These are phyloP conservation scores for Scaptomyza montana DNA, from an alignment of 1,140 invertebrate genomes.

Conservation along the genomic window DNA sequence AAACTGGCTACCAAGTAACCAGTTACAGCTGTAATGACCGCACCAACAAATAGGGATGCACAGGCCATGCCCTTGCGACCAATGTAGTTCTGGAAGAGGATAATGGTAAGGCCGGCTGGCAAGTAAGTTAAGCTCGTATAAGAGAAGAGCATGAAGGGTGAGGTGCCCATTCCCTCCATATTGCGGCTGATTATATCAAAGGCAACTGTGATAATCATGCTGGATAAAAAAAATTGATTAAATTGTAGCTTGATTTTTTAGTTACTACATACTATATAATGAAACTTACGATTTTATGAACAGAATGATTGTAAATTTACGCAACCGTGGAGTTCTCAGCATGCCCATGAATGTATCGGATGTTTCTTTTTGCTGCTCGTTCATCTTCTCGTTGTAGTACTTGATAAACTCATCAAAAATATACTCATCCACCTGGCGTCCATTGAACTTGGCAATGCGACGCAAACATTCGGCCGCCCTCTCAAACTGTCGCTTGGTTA, in stretches of 20 bases:
- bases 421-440: slow-evolving; percentile 82
- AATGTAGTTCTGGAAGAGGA: slow-evolving; percentile 85
- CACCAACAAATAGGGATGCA: slow-evolving; percentile 84
- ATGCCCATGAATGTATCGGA: slow-evolving; percentile 84
- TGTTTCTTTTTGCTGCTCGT: slow-evolving; percentile 43
- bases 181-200: slow-evolving; percentile 87
- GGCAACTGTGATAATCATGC: slow-evolving; percentile 86
- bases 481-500: slow-evolving; percentile 85
- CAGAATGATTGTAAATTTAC: slow-evolving; percentile 85
- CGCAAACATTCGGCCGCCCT: slow-evolving; percentile 85
- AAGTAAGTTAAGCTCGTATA: slow-evolving; percentile 85
- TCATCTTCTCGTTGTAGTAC: slow-evolving; percentile 63
- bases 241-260: neutral
- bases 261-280: no score
- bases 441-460: slow-evolving; percentile 86
- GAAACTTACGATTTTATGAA: slow-evolving; percentile 86
- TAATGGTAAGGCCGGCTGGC: slow-evolving; percentile 85
- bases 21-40: slow-evolving; percentile 84
- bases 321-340: slow-evolving; percentile 84
- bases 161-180: slow-evolving; percentile 85
- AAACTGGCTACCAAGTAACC: slow-evolving; percentile 78
- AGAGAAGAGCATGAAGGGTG: slow-evolving; percentile 85
- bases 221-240: slow-evolving; percentile 46
- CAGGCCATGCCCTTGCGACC: slow-evolving; percentile 86
- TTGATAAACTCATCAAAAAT: slow-evolving; percentile 83